Conservation (phyloP, 2,888 invertebrate genomes). For the Dione vanillae region DNA sequence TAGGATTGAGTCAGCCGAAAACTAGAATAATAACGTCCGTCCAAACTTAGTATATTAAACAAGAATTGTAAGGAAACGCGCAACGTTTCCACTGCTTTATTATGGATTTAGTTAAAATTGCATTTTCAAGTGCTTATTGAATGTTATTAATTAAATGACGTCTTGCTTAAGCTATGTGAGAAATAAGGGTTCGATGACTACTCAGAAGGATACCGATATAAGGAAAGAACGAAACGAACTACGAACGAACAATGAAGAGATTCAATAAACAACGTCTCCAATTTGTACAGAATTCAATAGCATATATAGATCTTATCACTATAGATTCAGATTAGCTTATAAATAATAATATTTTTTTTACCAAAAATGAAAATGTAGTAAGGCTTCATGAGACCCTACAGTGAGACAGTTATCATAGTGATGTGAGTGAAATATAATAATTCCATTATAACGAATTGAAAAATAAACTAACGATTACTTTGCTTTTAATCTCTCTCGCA, state of each 20-base stretch:
- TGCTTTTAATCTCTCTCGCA: too few species aligned
- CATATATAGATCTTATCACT: too few species aligned
- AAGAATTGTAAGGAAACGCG: slow-evolving; percentile 1
- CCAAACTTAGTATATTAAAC: slow-evolving; percentile 22
- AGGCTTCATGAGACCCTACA: too few species aligned
- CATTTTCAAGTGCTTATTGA: not conserved
- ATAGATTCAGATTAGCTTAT: too few species aligned
- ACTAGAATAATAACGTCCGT: slow-evolving; percentile 1
- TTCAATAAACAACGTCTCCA: too few species aligned
- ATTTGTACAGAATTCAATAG: too few species aligned
- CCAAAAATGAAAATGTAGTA: too few species aligned
- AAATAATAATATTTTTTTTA: too few species aligned
- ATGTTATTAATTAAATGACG: not conserved
- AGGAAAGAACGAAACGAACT: too few species aligned
- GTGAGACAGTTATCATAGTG: too few species aligned
- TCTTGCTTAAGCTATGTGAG: too few species aligned
- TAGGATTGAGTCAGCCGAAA: slow-evolving; percentile 17
- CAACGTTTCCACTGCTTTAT: not conserved
- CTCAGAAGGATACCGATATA: not conserved
- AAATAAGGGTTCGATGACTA: not conserved
- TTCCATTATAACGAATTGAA: not conserved
- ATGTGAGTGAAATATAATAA: not conserved
- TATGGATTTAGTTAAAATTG: not conserved
- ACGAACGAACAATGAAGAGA: too few species aligned
- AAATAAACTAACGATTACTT: not conserved